phyloP scores from a whole-genome alignment of 2,888 invertebrate species.

The Petrolisthes manimaculis region DNA sequence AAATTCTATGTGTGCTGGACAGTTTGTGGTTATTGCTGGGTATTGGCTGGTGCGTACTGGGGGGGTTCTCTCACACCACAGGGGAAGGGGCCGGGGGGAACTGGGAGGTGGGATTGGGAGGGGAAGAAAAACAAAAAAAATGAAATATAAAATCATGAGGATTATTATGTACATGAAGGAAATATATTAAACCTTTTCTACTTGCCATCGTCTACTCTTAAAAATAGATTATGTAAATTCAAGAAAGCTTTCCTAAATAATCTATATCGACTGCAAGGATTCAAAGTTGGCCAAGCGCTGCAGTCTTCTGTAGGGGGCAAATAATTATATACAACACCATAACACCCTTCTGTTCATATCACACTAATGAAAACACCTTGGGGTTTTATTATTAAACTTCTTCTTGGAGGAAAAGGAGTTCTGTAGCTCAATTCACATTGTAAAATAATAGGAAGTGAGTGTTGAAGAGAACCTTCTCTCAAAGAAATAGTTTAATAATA shows the following conservation, averaged over 20 bases:
- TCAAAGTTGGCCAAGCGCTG: background rate
- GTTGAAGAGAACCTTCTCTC: too few relatives aligned
- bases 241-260: slow-evolving; percentile 7
- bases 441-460: too few relatives aligned
- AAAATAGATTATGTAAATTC: slow-evolving; percentile 12
- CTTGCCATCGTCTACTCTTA: slow-evolving; percentile 4
- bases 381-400: too few relatives aligned
- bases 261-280: background rate
- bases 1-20: slow-evolving; percentile 8
- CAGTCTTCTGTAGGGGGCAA: background rate
- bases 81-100: background rate
- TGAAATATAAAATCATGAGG: background rate
- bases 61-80: background rate
- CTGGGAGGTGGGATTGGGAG: background rate
- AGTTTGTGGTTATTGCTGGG: slow-evolving; percentile 18
- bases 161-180: slow-evolving; percentile 6
- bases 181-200: slow-evolving; percentile 12
- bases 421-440: too few relatives aligned
- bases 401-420: too few relatives aligned
- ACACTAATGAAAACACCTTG: background rate
- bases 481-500: too few relatives aligned
- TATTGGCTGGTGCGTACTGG: background rate
- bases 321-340: background rate
- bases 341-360: background rate
- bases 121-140: background rate